Evolutionary conservation across 2,888 invertebrate species (phyloP).

Genomic region (Drosophila dives): DNA sequence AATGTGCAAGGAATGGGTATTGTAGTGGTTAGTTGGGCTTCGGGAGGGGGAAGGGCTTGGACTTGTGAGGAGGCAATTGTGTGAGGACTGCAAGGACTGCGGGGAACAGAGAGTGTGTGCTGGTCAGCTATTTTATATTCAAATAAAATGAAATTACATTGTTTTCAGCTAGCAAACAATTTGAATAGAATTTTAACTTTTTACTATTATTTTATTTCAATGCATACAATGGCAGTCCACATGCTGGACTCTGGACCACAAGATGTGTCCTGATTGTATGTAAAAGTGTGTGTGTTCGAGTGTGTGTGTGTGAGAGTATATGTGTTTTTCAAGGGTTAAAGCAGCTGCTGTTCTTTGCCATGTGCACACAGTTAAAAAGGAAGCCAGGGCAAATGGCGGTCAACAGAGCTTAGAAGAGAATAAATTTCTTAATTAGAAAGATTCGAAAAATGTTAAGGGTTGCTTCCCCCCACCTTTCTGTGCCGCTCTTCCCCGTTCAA

Average conservation of each 20-base stretch:
- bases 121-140: conserved; percentile 73
- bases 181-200: conserved; percentile 83
- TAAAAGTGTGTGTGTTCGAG: conserved; percentile 12
- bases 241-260: conserved; percentile 57
- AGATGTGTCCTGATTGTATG: conserved; percentile 38
- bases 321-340: conserved; percentile 41
- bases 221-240: conserved; percentile 67
- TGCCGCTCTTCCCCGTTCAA: not conserved
- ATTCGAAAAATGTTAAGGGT: conserved; percentile 68
- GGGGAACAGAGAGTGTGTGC: conserved; percentile 38
- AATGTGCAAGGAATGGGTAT: conserved; percentile 46
- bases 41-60: not conserved
- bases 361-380: conserved; percentile 27
- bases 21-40: conserved; percentile 40
- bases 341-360: conserved; percentile 61
- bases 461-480: conserved; percentile 18
- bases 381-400: conserved; percentile 56
- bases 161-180: conserved; percentile 82
- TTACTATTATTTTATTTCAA: conserved; percentile 82
- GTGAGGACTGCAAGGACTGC: conserved; percentile 31
- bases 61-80: conserved; percentile 9
- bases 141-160: conserved; percentile 83
- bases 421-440: conserved; percentile 79
- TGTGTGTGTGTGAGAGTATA: conserved; percentile 16
- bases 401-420: conserved; percentile 60